phyloP scores from a whole-genome alignment of 2,888 invertebrate genomes.

The Dasysyrphus albostriatus region DNA sequence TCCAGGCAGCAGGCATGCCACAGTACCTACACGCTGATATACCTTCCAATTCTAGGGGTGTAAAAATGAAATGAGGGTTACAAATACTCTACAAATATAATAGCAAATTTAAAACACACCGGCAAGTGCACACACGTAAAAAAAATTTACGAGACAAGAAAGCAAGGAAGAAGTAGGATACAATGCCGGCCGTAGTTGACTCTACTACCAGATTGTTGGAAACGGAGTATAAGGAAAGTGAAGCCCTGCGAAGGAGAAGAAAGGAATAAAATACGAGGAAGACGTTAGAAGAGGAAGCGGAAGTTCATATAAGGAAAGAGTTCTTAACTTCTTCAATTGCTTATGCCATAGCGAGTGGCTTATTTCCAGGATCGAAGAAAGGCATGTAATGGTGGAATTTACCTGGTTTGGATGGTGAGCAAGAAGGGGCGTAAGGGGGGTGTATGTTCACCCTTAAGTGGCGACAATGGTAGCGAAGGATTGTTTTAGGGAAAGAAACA shows the following conservation, averaged over 20 bases:
- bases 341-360: slow-evolving; percentile 36
- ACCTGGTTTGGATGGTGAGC: background rate
- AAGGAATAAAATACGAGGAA: slow-evolving; percentile 21
- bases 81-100: slow-evolving; percentile 65
- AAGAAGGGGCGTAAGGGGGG: slow-evolving; percentile 18
- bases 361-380: slow-evolving; percentile 21
- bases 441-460: slow-evolving; percentile 27
- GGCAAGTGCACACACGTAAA: slow-evolving; percentile 42
- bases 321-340: slow-evolving; percentile 64
- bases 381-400: slow-evolving; percentile 22
- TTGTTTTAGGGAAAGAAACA: slow-evolving; percentile 70
- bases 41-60: slow-evolving; percentile 10
- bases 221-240: slow-evolving; percentile 45
- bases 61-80: slow-evolving; percentile 65
- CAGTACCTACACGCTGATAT: background rate
- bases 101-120: slow-evolving; percentile 71
- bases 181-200: background rate
- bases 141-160: slow-evolving; percentile 63
- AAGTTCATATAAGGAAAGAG: slow-evolving; percentile 65
- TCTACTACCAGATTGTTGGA: slow-evolving; percentile 40
- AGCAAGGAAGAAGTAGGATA: slow-evolving; percentile 40
- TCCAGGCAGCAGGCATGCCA: slow-evolving; percentile 19
- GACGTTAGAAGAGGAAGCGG: slow-evolving; percentile 41
- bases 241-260: slow-evolving; percentile 12
- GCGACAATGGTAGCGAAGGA: slow-evolving; percentile 52